Percentiles rank a stretch among this genome's conserved stretches.
Conservation (phyloP, 1,140 invertebrate genomes). For the Drosophila busckii region DNA sequence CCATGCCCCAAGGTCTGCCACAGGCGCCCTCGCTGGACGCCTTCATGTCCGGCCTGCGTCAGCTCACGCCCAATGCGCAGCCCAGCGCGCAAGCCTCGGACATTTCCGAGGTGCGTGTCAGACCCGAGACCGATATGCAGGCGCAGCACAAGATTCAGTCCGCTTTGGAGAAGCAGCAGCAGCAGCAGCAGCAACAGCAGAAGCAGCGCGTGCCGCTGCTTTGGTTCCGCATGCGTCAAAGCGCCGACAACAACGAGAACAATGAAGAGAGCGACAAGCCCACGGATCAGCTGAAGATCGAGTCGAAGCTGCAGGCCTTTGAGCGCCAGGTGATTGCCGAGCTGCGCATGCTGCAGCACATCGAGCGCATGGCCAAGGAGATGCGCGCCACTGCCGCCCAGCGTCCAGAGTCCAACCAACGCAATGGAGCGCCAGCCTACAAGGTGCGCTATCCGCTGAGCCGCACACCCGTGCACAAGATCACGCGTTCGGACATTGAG, state of each 20-base stretch:
- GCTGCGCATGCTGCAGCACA: constrained; percentile 57
- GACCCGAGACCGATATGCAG: constrained; percentile 38
- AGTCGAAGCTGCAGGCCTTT: constrained; percentile 54
- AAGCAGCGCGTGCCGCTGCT: constrained; percentile 40
- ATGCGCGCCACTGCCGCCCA: constrained; percentile 50
- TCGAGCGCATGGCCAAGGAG: constrained; percentile 61
- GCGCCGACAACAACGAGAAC: not conserved
- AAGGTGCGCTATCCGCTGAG: constrained; percentile 49
- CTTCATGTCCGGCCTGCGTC: constrained; percentile 28
- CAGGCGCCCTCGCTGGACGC: not conserved
- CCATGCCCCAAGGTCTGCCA: not conserved
- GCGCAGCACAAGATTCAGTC: constrained; percentile 45
- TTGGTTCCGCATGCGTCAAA: constrained; percentile 48
- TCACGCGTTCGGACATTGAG: constrained; percentile 63
- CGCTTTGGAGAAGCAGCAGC: constrained; percentile 16
- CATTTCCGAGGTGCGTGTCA: constrained; percentile 65
- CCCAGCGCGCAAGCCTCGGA: constrained; percentile 45
- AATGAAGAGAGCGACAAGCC: constrained; percentile 3
- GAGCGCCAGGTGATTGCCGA: constrained; percentile 66
- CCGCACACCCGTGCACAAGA: constrained; percentile 64
- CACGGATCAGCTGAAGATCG: constrained; percentile 37
- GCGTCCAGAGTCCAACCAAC: not conserved
- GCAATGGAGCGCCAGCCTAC: constrained; percentile 8
- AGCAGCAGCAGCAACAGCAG: constrained; percentile 12
- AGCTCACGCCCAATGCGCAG: constrained; percentile 21